phyloP scores from a whole-genome alignment of 2,888 invertebrate species.

The Chrysina gloriosa region DNA sequence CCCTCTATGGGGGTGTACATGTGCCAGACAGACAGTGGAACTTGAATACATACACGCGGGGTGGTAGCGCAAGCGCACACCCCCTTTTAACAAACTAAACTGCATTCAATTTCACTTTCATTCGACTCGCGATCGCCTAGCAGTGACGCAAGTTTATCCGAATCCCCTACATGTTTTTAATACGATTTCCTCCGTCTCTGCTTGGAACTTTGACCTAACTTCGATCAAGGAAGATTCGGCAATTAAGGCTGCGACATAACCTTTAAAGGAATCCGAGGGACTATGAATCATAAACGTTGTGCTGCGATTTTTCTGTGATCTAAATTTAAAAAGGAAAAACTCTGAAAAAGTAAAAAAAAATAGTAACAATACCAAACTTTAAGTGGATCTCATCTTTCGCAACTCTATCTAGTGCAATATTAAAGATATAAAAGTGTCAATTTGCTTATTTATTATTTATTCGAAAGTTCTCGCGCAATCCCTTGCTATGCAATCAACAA shows the following conservation, averaged over 20 bases:
- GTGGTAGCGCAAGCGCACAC: conserved; percentile 51
- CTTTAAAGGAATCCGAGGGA: not conserved
- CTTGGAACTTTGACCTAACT: conserved; percentile 14
- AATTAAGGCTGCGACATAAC: too few species aligned
- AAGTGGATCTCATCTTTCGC: conserved; percentile 7
- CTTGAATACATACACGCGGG: conserved; percentile 51
- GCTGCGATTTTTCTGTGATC: conserved; percentile 3
- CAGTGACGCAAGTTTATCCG: conserved; percentile 62
- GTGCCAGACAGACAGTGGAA: conserved; percentile 72
- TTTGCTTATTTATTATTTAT: not conserved
- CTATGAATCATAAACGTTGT: conserved; percentile 2
- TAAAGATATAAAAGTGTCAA: conserved; percentile 13
- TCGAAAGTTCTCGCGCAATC: not conserved
- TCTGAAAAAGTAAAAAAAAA: not conserved
- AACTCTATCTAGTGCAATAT: conserved; percentile 20
- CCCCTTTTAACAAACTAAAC: conserved; percentile 52
- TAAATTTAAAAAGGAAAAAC: not conserved
- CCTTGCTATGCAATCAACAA: conserved; percentile 55
- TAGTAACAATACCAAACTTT: not conserved
- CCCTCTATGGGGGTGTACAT: conserved; percentile 62
- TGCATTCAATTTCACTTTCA: conserved; percentile 66
- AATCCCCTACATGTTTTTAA: conserved; percentile 18
- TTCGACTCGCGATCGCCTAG: conserved; percentile 58
- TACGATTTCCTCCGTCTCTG: not conserved
- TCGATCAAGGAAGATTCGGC: not conserved